phyloP scores from a whole-genome alignment of 2,888 invertebrate species.

The Lasioglossum calceatum region DNA sequence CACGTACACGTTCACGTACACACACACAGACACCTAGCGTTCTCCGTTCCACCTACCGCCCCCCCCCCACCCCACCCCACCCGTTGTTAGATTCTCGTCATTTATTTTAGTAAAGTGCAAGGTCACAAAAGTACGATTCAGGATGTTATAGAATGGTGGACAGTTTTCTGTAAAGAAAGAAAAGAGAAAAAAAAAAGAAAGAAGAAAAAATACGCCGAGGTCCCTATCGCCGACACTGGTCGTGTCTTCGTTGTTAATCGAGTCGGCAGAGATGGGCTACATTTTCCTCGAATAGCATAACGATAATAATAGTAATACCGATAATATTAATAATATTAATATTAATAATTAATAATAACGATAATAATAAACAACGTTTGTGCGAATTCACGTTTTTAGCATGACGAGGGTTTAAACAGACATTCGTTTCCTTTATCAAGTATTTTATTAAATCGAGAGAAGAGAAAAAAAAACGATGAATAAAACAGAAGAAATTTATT shows the following conservation, averaged over 20 bases:
- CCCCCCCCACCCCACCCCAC: neutral
- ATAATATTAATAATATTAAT: constrained; percentile 5
- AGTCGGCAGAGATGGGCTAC: constrained; percentile 16
- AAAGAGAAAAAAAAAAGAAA: neutral
- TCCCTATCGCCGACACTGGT: constrained; percentile 47
- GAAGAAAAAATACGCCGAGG: constrained; percentile 1
- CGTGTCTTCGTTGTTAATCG: constrained; percentile 46
- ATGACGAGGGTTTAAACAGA: constrained; percentile 13
- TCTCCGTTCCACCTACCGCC: constrained; percentile 36
- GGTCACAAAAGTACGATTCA: constrained; percentile 44
- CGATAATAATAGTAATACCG: neutral
- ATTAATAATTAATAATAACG: constrained; percentile 1
- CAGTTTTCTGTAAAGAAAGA: constrained; percentile 1
- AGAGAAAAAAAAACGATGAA: neutral
- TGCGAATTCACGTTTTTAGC: constrained; percentile 12
- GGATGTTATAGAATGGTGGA: constrained; percentile 39
- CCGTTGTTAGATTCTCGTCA: constrained; percentile 59
- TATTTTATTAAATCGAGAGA: constrained; percentile 9
- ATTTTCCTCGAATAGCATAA: constrained; percentile 11
- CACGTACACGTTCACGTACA: neutral
- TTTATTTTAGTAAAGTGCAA: constrained; percentile 63
- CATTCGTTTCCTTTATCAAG: constrained; percentile 15
- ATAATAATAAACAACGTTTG: constrained; percentile 13
- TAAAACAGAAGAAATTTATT: constrained; percentile 7
- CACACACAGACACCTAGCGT: constrained; percentile 20